A percentile compares a stretch with the other conserved stretches of the same genome.
Conservation (phyloP, 2,888 invertebrate genomes). For the Norana najaformis region DNA sequence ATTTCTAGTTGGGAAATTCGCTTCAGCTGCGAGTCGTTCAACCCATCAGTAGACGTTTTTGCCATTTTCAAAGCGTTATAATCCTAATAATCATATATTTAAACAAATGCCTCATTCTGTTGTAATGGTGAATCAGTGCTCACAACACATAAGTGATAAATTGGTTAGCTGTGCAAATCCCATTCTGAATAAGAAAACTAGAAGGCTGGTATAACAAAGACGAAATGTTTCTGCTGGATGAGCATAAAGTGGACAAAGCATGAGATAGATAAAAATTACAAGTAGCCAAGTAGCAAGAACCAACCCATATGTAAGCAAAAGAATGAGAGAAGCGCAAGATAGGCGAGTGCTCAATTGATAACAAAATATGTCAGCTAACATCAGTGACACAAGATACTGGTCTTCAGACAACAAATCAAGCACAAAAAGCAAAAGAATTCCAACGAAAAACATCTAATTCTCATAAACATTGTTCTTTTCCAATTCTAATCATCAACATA, state of each 20-base stretch:
- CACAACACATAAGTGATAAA: neutral
- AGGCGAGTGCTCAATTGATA: neutral
- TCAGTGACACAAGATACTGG: neutral
- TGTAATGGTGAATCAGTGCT: neutral
- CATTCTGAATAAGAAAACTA: neutral
- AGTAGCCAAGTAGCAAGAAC: neutral
- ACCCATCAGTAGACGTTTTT: neutral
- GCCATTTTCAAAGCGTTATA: neutral
- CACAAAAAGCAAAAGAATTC: neutral
- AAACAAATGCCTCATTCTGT: neutral
- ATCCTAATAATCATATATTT: constrained; percentile 7
- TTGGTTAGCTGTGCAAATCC: neutral
- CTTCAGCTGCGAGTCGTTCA: constrained; percentile 18
- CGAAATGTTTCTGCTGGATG: neutral
- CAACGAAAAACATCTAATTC: neutral
- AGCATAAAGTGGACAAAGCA: neutral
- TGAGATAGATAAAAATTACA: neutral
- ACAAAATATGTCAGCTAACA: neutral
- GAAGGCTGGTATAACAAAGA: neutral
- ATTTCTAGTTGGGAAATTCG: neutral
- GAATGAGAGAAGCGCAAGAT: neutral
- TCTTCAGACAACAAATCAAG: neutral
- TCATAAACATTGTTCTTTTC: neutral
- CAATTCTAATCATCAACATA: neutral
- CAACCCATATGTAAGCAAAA: neutral